phyloP scores from a whole-genome alignment of 2,113 vertebrate species.

The Epinephelus fuscoguttatus region DNA sequence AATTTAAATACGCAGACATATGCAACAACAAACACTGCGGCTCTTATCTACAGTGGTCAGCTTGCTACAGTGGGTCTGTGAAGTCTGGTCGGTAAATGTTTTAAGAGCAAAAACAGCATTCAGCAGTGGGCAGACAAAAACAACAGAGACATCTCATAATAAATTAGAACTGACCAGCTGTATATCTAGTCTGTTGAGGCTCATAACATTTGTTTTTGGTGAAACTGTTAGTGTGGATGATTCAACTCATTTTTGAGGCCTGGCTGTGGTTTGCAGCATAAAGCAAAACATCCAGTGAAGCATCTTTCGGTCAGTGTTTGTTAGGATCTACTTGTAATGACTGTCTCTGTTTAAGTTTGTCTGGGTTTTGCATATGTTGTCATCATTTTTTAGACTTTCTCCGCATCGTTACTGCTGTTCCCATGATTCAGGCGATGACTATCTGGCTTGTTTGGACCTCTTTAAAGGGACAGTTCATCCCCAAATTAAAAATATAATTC shows the following conservation, averaged over 20 bases:
- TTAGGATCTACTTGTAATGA: not conserved
- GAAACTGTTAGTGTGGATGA: constrained; percentile 13
- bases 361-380: not conserved
- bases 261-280: not conserved
- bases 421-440: constrained; percentile 32
- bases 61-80: constrained; percentile 36
- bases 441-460: not conserved
- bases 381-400: not conserved
- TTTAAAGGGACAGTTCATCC: not conserved
- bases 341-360: not conserved
- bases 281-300: not conserved
- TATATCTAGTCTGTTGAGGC: not conserved
- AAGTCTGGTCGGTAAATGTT: constrained; percentile 33
- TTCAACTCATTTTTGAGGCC: not conserved
- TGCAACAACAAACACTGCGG: constrained; percentile 25
- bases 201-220: constrained; percentile 19
- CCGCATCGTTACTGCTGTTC: constrained; percentile 6
- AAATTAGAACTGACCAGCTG: constrained; percentile 6
- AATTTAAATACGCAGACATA: constrained; percentile 38
- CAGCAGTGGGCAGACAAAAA: constrained; percentile 7
- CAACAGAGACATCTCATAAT: constrained; percentile 9
- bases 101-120: not conserved
- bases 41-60: constrained; percentile 61
- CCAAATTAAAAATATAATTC: too few relatives aligned
- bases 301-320: constrained; percentile 35